Percentiles rank a stretch among this genome's conserved stretches.
These are phyloP conservation scores for Catocala sponsa DNA, from an alignment of 2,888 invertebrate genomes.

Conservation along the genomic window DNA sequence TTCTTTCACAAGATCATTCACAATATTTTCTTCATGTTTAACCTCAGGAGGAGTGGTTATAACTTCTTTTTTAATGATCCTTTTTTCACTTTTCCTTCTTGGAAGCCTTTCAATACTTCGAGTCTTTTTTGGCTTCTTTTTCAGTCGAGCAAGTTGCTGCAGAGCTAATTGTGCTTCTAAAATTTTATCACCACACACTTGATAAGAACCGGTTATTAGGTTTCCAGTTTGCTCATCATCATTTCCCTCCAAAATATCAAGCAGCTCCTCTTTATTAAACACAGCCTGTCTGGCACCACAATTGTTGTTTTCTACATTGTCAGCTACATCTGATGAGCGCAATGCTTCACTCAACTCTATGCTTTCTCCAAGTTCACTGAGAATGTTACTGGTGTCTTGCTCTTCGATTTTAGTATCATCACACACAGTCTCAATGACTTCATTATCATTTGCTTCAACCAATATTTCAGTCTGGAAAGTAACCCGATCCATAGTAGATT, in stretches of 20 bases:
- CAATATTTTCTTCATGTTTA: constrained; percentile 69
- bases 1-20: constrained; percentile 86
- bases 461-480: constrained; percentile 80
- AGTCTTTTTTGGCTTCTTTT: constrained; percentile 50
- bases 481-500: constrained; percentile 58
- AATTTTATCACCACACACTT: constrained; percentile 51
- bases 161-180: constrained; percentile 74
- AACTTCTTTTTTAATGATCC: constrained; percentile 20
- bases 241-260: constrained; percentile 83
- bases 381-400: constrained; percentile 64
- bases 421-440: constrained; percentile 52
- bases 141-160: constrained; percentile 74
- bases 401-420: constrained; percentile 50
- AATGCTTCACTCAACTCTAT: constrained; percentile 80
- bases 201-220: constrained; percentile 40
- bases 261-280: constrained; percentile 81
- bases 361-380: constrained; percentile 75
- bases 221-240: constrained; percentile 58
- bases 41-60: constrained; percentile 21
- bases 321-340: constrained; percentile 71
- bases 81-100: constrained; percentile 45
- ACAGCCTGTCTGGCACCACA: constrained; percentile 72
- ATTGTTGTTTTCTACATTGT: constrained; percentile 76
- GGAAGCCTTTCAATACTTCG: constrained; percentile 44
- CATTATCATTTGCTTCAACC: constrained; percentile 74